A percentile compares a stretch with the other conserved stretches of the same genome.
Conservation (phyloP, 2,113 vertebrate species). For the Chelonoidis abingdonii region DNA sequence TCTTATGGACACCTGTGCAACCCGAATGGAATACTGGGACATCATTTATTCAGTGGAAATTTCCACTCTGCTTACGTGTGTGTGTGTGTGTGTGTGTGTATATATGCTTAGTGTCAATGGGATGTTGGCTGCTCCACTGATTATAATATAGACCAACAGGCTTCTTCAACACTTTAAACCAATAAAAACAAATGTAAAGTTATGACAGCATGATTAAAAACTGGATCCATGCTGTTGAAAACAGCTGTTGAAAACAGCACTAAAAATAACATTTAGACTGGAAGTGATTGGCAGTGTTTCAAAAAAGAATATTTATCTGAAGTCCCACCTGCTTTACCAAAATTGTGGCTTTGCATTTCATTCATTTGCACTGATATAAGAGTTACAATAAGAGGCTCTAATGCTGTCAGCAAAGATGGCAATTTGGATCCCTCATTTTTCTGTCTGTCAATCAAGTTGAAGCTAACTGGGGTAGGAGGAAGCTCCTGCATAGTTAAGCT, state of each 20-base stretch:
- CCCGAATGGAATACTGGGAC: background rate
- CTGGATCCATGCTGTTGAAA: conserved; percentile 19
- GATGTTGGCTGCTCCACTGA: background rate
- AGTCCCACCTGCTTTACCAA: background rate
- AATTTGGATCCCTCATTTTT: background rate
- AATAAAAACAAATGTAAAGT: background rate
- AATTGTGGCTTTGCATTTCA: background rate
- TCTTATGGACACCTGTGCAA: background rate
- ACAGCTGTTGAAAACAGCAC: background rate
- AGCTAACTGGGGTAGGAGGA: background rate
- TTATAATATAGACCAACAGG: background rate
- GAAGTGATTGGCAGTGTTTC: background rate
- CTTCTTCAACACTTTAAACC: background rate
- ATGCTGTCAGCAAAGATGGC: background rate
- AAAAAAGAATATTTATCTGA: background rate
- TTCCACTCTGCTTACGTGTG: conserved; percentile 25
- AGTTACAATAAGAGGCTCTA: background rate
- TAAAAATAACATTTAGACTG: background rate
- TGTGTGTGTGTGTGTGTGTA: too few relatives aligned
- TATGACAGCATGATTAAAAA: conserved; percentile 2
- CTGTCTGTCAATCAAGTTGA: background rate
- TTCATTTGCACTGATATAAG: background rate
- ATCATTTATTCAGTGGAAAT: conserved; percentile 49
- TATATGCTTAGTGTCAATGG: background rate
- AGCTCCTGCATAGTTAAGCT: background rate